Conservation (phyloP, 2,888 invertebrate species). For the Andrena fulva region DNA sequence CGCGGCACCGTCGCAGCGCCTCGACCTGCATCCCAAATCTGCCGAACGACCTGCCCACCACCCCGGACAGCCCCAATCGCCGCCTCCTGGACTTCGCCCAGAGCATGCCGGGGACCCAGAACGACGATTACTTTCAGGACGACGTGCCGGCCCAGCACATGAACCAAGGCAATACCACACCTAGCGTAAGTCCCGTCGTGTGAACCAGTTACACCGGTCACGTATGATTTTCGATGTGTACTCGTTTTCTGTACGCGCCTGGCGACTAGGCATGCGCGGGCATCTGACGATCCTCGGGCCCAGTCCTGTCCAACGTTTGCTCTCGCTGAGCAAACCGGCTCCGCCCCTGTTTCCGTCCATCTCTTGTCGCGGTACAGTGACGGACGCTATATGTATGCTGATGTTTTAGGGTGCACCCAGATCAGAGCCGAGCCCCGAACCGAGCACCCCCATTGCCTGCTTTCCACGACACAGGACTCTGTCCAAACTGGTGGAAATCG, state of each 20-base stretch:
- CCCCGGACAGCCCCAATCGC: slow-evolving; percentile 83
- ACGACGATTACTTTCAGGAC: slow-evolving; percentile 82
- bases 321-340: background rate
- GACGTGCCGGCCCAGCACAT: slow-evolving; percentile 80
- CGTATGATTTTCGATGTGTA: slow-evolving; percentile 22
- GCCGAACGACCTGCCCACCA: slow-evolving; percentile 81
- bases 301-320: slow-evolving; percentile 15
- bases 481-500: too few species aligned
- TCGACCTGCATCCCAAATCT: slow-evolving; percentile 84
- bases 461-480: too few species aligned
- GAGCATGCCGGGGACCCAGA: slow-evolving; percentile 81
- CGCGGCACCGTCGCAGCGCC: slow-evolving; percentile 85
- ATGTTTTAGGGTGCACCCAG: too few species aligned
- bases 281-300: slow-evolving; percentile 8
- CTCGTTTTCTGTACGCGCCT: slow-evolving; percentile 24
- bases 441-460: too few species aligned
- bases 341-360: background rate
- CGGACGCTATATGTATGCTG: background rate
- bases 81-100: slow-evolving; percentile 83
- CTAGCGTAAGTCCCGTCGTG: slow-evolving; percentile 81
- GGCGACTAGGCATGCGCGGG: slow-evolving; percentile 45
- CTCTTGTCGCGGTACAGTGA: background rate
- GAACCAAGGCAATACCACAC: slow-evolving; percentile 82
- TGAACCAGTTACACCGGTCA: background rate
- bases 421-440: too few species aligned